Base-by-base conservation (phyloP, 2,888 invertebrate genomes). In the Gortyna flavago region DNA sequence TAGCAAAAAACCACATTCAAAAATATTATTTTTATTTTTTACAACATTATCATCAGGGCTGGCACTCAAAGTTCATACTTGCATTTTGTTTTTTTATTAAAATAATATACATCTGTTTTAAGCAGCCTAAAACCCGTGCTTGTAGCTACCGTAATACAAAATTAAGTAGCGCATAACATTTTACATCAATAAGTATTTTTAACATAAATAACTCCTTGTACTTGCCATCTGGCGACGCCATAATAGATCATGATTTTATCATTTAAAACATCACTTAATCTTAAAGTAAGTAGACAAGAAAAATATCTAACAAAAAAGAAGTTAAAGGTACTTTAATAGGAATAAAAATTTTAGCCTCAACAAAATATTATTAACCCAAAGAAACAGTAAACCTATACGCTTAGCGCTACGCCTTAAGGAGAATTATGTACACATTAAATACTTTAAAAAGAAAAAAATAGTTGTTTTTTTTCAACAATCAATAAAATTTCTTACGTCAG, bases 271-370 rank as follows among this genome's bases (percentile, higher is more conserved):
- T 87, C 89, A 88, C 90, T 91, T 93, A 93, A 87, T 83, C 89
- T 91, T 93, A 94, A 87, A 90, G 84, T 91, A 92, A 90, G 91
- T 93, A 93, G 91, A 92, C 90, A 89, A 79, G 88, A 93, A 91
- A 91, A 92, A 91, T 91, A 92, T 90, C 90, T 93, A 94, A 93
- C 94, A 94, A 94, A 89, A 89, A 93, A 93, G 90, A 91, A 91
- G 91, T 89, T 89, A 92, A 93, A 96, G 95, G 95, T 96, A 96
- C 95, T 90, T 94, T 93, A 91, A 93, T 96, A 96, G 96, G 96
- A 96, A 96, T 96, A 95, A 94, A 95, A 89, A 90, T 93, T 95
- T 94, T 93, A 95, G 94, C 95, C 93, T 87, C 95, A 95, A 95
- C 91, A 90, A 90, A 89, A 90, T 91, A 91, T 89, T 88, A 92